These are phyloP conservation scores for Litoditis marina DNA, from an alignment of 2,888 invertebrate species.

Conservation along the genomic window DNA sequence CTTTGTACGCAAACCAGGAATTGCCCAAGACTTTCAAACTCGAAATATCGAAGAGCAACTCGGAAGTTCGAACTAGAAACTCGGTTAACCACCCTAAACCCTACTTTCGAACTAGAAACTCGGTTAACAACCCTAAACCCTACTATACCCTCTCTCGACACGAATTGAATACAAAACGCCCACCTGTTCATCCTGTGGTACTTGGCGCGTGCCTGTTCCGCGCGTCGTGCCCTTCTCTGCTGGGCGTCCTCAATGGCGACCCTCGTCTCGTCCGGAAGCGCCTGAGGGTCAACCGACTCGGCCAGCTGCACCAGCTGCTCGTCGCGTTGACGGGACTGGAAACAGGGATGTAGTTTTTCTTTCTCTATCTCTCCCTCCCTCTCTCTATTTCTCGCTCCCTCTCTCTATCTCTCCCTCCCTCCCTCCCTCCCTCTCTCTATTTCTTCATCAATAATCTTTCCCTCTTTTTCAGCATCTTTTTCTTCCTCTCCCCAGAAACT, in stretches of 20 bases:
- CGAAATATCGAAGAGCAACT: not conserved
- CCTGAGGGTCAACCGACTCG: slow-evolving; percentile 18
- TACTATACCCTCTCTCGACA: too few species aligned
- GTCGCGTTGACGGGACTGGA: slow-evolving; percentile 28
- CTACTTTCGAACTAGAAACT: not conserved
- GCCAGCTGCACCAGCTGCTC: slow-evolving; percentile 32
- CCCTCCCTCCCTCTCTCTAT: too few species aligned
- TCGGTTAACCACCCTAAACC: not conserved
- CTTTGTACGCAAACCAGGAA: too few species aligned
- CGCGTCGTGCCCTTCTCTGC: slow-evolving; percentile 23
- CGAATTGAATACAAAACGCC: slow-evolving; percentile 2
- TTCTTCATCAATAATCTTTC: too few species aligned
- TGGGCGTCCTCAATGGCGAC: slow-evolving; percentile 23
- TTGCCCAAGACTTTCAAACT: too few species aligned
- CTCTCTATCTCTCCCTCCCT: too few species aligned
- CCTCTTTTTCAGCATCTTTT: too few species aligned
- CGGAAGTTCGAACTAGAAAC: not conserved
- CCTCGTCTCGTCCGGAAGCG: slow-evolving; percentile 22
- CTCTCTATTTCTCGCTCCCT: too few species aligned
- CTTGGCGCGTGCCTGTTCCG: slow-evolving; percentile 40
- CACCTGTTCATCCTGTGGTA: slow-evolving; percentile 42
- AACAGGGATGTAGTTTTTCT: too few species aligned
- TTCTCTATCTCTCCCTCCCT: not conserved
- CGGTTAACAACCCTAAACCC: not conserved
- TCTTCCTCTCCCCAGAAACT: too few species aligned